Base-by-base conservation (phyloP, 30 jellyfish, hydroid and myxozoan genomes). In the Nemopilema nomurai region DNA sequence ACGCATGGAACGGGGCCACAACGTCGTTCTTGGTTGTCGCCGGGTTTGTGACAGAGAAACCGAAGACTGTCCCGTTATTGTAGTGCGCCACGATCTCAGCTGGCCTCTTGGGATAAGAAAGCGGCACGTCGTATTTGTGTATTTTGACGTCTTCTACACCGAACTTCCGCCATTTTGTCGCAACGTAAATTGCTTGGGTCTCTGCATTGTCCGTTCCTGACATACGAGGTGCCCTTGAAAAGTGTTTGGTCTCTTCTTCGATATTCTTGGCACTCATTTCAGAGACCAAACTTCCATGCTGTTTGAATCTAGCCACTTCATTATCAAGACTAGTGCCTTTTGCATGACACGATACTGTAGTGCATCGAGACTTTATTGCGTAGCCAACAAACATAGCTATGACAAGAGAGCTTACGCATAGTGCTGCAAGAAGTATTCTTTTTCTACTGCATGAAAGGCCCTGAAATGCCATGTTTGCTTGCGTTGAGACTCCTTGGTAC, bases 121-220 rank as follows among this genome's bases (percentile, higher is more conserved):
- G 67, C 7, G 53, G 87, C 57, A 84, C 81, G 75, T 72, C 70
- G 78, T 84, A 71, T 28, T 71, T 72, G 28, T 84, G 79, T 41
- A 66, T n/a, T 21, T 84, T 66, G 62, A 73, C 92, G 18, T 20
- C 29, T 16, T 84, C 88, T 13, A 84, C 21, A 16, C 92, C 89
- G 32, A 19, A 52, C 49, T 72, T 0, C 22, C 74, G 87, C 78
- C 79, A 73, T 62, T 71, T 84, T 3, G 57, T 23, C 19, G 74
- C 85, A 18, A 84, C 49, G 25, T 52, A 73, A 25, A 23, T 80
- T 0, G 92, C 91, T 70, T 22, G n/a, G 80, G 24, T 52, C 29
- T 83, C 72, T 20, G 87, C 49, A 32, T 83, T 28, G 16, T 67
- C 76, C 71, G 92, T 71, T 7, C 92, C 89, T 27, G 89, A 86